phyloP scores from a whole-genome alignment of 2,113 vertebrate species.

The Chaetorhynchus papuensis region DNA sequence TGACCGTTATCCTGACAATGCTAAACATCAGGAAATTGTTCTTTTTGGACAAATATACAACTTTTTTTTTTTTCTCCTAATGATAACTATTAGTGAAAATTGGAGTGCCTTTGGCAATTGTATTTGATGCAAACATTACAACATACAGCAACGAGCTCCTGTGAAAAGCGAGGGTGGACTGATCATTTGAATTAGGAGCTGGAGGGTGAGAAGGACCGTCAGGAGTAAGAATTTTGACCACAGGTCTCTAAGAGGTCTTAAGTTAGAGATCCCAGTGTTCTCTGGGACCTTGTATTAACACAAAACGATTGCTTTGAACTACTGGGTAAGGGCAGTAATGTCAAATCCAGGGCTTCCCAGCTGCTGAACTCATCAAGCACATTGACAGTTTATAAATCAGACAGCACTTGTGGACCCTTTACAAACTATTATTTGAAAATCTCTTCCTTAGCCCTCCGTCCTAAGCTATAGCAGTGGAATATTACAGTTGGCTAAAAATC shows the following conservation, averaged over 20 bases:
- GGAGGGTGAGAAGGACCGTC: not conserved
- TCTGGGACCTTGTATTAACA: not conserved
- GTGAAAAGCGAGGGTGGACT: not conserved
- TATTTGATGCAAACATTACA: not conserved
- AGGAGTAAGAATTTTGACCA: not conserved
- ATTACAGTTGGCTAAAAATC: not conserved
- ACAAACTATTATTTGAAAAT: not conserved
- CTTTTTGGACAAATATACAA: conserved; percentile 5
- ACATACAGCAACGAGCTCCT: not conserved
- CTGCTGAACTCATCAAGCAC: not conserved
- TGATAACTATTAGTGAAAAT: conserved; percentile 43
- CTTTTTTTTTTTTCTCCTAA: not conserved
- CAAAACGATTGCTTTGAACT: not conserved
- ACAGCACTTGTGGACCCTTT: not conserved
- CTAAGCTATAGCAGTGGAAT: not conserved
- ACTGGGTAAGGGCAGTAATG: not conserved
- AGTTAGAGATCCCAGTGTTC: not conserved
- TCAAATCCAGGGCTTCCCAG: not conserved
- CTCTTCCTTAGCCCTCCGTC: not conserved
- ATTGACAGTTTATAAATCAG: conserved; percentile 16
- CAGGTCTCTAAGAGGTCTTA: not conserved
- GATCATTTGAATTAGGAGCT: not conserved
- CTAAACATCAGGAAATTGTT: conserved; percentile 2
- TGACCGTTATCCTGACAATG: not conserved
- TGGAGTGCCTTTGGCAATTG: not conserved